Conservation (phyloP, 2,797 vertebrate genomes). For the Sciaenops ocellatus region DNA sequence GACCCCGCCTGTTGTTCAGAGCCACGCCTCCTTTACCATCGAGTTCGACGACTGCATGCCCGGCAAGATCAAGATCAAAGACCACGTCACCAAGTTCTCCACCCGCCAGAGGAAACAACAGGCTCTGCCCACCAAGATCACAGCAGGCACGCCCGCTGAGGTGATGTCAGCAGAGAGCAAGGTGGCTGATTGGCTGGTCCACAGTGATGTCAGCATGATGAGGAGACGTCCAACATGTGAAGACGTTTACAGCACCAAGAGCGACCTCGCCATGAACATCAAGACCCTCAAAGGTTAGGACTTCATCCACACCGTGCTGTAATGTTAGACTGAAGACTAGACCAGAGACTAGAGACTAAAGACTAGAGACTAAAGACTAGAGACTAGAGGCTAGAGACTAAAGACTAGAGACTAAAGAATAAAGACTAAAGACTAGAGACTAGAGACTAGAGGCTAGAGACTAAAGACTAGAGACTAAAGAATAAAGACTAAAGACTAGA, state of each 20-base stretch:
- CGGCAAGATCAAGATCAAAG: slow-evolving; percentile 97
- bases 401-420: too few species aligned
- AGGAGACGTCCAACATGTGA: slow-evolving; percentile 86
- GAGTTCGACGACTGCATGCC: slow-evolving; percentile 96
- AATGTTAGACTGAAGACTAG: not conserved
- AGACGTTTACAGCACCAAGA: slow-evolving; percentile 95
- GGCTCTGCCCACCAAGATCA: slow-evolving; percentile 69
- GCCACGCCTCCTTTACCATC: slow-evolving; percentile 98
- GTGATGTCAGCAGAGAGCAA: slow-evolving; percentile 93
- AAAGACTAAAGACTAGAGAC: too few species aligned
- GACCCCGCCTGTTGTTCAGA: slow-evolving; percentile 90
- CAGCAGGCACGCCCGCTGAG: slow-evolving; percentile 81
- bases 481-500: too few species aligned
- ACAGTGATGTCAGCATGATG: slow-evolving; percentile 93
- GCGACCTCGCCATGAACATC: slow-evolving; percentile 91
- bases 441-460: too few species aligned
- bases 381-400: too few species aligned
- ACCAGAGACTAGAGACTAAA: too few species aligned
- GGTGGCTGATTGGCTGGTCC: slow-evolving; percentile 97
- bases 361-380: too few species aligned
- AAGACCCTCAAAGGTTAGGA: slow-evolving; percentile 91
- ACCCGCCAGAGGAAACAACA: slow-evolving; percentile 86
- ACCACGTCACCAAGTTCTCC: slow-evolving; percentile 97
- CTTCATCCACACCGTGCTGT: not conserved
- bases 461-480: too few species aligned